phyloP scores from a whole-genome alignment of 2,888 invertebrate genomes.

The Drosophila formosana region DNA sequence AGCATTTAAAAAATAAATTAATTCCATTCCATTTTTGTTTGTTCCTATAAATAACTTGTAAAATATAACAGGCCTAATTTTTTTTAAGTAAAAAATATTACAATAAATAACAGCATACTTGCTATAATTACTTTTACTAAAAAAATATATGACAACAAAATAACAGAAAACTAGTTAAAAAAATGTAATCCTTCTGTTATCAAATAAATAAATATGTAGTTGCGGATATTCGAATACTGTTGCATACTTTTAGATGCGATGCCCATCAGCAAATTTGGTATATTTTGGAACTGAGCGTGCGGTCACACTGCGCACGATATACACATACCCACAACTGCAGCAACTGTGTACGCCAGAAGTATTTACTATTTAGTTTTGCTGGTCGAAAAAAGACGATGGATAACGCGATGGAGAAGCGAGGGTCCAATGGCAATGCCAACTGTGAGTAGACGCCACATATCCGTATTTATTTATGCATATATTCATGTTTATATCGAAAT shows the following conservation, averaged over 20 bases:
- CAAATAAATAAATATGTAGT: too few relatives aligned
- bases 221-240: neutral
- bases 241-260: neutral
- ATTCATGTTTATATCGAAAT: slow-evolving; percentile 48
- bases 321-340: slow-evolving; percentile 14
- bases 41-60: too few relatives aligned
- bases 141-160: too few relatives aligned
- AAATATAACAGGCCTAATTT: too few relatives aligned
- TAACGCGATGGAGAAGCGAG: slow-evolving; percentile 36
- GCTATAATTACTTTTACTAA: too few relatives aligned
- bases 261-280: neutral
- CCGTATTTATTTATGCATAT: slow-evolving; percentile 15
- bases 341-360: neutral
- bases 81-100: too few relatives aligned
- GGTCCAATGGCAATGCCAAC: slow-evolving; percentile 24
- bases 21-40: too few relatives aligned
- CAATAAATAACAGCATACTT: too few relatives aligned
- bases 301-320: slow-evolving; percentile 28
- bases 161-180: too few relatives aligned
- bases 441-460: slow-evolving; percentile 36
- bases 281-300: neutral
- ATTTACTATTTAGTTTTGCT: slow-evolving; percentile 23
- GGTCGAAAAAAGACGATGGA: slow-evolving; percentile 32
- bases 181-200: too few relatives aligned
- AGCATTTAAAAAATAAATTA: too few relatives aligned